Percentiles rank a stretch among this genome's conserved stretches.
These are phyloP conservation scores for Macrochelys suwanniensis DNA, from an alignment of 2,797 vertebrate species.

Conservation along the genomic window DNA sequence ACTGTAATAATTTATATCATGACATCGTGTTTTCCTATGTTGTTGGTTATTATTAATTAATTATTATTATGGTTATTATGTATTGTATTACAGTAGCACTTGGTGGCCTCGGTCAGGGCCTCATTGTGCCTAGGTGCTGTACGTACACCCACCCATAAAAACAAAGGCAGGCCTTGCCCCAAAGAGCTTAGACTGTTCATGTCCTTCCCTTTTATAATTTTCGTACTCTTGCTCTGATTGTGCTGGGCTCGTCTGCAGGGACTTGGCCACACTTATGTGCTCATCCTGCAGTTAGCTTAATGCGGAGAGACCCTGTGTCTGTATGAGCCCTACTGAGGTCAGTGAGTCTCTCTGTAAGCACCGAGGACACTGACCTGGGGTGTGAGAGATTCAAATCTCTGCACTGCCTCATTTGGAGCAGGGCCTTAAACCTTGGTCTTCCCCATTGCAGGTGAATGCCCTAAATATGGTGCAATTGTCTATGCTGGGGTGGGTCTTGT, in stretches of 20 bases:
- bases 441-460: neutral
- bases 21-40: neutral
- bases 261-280: accelerated
- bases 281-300: accelerated
- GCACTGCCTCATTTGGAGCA: neutral
- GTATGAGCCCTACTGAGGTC: accelerated
- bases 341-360: no score
- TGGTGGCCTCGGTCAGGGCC: neutral
- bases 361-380: no score
- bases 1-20: neutral
- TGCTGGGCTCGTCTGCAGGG: neutral
- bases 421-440: neutral
- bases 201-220: neutral
- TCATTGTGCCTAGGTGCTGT: neutral
- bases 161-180: neutral
- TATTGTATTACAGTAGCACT: accelerated
- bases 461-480: neutral
- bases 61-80: no score
- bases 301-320: neutral
- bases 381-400: neutral
- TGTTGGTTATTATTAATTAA: neutral
- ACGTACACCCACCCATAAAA: neutral
- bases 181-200: neutral
- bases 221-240: neutral
- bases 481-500: neutral